These are phyloP conservation scores for Xiphias gladius DNA, from an alignment of 2,113 vertebrate species.

Conservation along the genomic window DNA sequence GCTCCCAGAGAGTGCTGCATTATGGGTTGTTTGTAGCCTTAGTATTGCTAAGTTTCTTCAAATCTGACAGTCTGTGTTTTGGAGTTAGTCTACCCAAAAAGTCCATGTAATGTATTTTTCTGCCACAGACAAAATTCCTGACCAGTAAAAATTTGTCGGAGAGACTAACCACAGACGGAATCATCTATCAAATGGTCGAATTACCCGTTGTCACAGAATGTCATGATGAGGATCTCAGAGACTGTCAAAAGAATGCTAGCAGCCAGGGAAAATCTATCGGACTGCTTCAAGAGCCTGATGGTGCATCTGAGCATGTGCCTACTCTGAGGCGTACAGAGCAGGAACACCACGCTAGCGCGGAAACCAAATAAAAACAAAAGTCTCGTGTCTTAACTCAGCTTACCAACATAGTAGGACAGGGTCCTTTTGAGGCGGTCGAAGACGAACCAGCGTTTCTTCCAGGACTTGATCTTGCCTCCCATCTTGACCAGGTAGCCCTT, in stretches of 20 bases:
- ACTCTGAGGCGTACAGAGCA: neutral
- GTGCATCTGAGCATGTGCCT: too few relatives aligned
- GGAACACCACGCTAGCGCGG: neutral
- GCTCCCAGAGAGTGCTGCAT: neutral
- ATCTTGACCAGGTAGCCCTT: slow-evolving; percentile 98
- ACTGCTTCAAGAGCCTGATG: neutral
- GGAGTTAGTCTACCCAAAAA: too few relatives aligned
- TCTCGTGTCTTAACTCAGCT: slow-evolving; percentile 17
- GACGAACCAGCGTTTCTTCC: slow-evolving; percentile 99
- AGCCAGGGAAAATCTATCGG: too few relatives aligned
- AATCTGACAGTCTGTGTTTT: neutral
- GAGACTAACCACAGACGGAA: too few relatives aligned
- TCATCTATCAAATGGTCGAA: too few relatives aligned
- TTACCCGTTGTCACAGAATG: too few relatives aligned
- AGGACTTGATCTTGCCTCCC: slow-evolving; percentile 98
- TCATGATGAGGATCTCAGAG: too few relatives aligned
- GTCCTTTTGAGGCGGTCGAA: slow-evolving; percentile 98
- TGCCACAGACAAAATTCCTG: too few relatives aligned
- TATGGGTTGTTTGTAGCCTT: neutral
- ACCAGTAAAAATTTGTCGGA: too few relatives aligned
- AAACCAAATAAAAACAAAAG: neutral
- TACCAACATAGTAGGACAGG: slow-evolving; percentile 95
- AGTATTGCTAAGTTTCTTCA: neutral
- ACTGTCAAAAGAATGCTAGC: too few relatives aligned
- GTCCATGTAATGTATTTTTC: too few relatives aligned